These are phyloP conservation scores for Lutjanus argentimaculatus DNA, from an alignment of 2,797 vertebrate genomes.

Conservation along the genomic window DNA sequence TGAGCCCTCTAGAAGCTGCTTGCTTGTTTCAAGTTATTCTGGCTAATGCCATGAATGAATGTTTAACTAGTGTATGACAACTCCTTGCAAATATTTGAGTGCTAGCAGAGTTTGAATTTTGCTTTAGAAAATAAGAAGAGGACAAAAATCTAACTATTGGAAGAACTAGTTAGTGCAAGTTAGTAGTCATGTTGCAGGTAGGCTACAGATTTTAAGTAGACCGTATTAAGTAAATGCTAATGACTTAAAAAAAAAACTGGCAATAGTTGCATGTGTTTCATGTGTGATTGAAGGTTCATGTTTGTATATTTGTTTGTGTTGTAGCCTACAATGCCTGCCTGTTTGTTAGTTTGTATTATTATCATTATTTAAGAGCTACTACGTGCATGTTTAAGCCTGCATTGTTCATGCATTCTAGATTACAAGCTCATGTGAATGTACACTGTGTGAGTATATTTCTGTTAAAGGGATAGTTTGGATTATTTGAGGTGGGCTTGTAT, in stretches of 20 bases:
- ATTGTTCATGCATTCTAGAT: constrained; percentile 16
- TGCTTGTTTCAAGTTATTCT: constrained; percentile 50
- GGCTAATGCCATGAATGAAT: constrained; percentile 39
- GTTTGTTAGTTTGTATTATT: constrained; percentile 7
- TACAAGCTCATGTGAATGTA: constrained; percentile 10
- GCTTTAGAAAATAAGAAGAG: constrained; percentile 1
- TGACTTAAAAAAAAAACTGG: background rate
- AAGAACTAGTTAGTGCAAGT: constrained; percentile 42
- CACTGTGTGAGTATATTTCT: constrained; percentile 1
- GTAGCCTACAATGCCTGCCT: constrained; percentile 3
- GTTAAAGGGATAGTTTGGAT: background rate
- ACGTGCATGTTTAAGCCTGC: constrained; percentile 19
- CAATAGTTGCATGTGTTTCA: background rate
- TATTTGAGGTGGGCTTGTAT: too few species aligned
- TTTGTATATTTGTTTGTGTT: constrained; percentile 32
- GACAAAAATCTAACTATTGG: constrained; percentile 6
- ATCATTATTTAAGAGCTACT: constrained; percentile 23
- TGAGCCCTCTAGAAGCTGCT: constrained; percentile 1
- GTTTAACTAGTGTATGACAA: constrained; percentile 23
- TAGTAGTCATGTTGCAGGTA: constrained; percentile 33
- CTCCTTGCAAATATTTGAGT: constrained; percentile 21
- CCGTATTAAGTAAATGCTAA: constrained; percentile 14
- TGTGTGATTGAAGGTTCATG: constrained; percentile 14
- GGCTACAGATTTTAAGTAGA: constrained; percentile 9
- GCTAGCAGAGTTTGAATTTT: background rate